Percentiles rank a stretch among this genome's conserved stretches.
These are phyloP conservation scores for Fistularia tabacaria DNA, from an alignment of 2,797 vertebrate species.

Conservation along the genomic window DNA sequence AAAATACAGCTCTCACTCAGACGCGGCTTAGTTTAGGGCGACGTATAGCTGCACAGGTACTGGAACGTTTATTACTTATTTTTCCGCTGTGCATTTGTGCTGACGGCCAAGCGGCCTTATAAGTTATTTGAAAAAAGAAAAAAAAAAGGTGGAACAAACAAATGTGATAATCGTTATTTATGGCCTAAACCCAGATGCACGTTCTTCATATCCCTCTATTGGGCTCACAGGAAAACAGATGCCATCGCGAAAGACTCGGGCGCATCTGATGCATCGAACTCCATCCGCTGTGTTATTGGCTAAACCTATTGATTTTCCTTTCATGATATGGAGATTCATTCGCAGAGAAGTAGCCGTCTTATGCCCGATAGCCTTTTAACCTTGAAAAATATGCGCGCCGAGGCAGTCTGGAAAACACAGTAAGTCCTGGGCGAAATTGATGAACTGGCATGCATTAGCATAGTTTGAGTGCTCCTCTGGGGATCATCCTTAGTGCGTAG, in stretches of 20 bases:
- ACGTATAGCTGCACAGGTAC: neutral
- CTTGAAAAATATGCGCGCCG: constrained; percentile 66
- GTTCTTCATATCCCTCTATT: neutral
- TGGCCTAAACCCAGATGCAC: neutral
- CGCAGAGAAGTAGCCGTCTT: constrained; percentile 44
- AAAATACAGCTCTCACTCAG: neutral
- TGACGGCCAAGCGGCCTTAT: too few relatives aligned
- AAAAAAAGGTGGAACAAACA: neutral
- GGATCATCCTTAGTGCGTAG: constrained; percentile 47
- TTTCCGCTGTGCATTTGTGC: too few relatives aligned
- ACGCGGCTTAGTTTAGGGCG: neutral
- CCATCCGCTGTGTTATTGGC: constrained; percentile 54
- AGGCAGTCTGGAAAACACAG: constrained; percentile 43
- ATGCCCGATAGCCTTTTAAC: constrained; percentile 63
- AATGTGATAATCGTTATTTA: neutral
- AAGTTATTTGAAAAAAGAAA: too few relatives aligned
- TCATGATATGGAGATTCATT: constrained; percentile 67
- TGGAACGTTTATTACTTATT: too few relatives aligned
- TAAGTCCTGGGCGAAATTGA: constrained; percentile 59
- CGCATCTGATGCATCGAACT: constrained; percentile 50
- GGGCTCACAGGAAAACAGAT: constrained; percentile 24
- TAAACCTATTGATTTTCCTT: constrained; percentile 60
- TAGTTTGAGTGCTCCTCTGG: constrained; percentile 60
- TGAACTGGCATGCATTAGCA: constrained; percentile 73
- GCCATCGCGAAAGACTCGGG: neutral